Base-by-base conservation (phyloP, 2,113 vertebrate genomes). In the Pogonocichla stellata region DNA sequence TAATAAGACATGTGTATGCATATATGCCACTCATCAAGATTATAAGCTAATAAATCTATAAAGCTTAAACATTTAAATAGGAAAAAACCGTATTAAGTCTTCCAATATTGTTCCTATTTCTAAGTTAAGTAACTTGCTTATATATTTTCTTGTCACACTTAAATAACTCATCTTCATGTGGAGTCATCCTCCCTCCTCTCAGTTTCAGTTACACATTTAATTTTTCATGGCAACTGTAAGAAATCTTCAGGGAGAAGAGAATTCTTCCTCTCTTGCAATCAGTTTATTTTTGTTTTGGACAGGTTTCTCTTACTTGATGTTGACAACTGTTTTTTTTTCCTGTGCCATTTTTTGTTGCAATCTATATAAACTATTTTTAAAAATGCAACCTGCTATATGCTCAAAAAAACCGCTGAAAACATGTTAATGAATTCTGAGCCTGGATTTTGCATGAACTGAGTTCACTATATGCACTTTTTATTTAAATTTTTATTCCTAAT, bases 381-480 rank as follows among this genome's bases (percentile, higher is more conserved):
- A 96, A 96, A 80, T 69, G 24, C 16, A 80, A 20, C 80, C 90
- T 87, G 73, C 10, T 38, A 3, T 57, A 74, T 81, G 15, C 77
- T 92, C 62, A 47, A 82, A 90, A 83, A 73, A 86, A 88, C 2
- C 13, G 71, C n/a, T 67, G 40, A 28, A 91, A 92, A 90, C 56
- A 93, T 65, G 33, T 12, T 93, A 94, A 89, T 81, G 28, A 80
- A 6, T 92, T 92, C 51, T 79, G n/a, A 95, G 75, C 34, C 43
- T 57, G 8, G 34, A 84, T 94, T 96, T 92, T 94, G 20, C n/a
- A 92, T 87, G 78, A 92, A 50, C 26, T 88, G 26, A 40, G 43
- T 45, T 45, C 38, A 82, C 6, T 36, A 8, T n/a, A 38, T 80
- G 33, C 16, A 73, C 4, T 64, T 83, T 91, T 79, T 31, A 67